Conservation (phyloP, 1,140 invertebrate genomes). For the Pseudomyrmex concolor region DNA sequence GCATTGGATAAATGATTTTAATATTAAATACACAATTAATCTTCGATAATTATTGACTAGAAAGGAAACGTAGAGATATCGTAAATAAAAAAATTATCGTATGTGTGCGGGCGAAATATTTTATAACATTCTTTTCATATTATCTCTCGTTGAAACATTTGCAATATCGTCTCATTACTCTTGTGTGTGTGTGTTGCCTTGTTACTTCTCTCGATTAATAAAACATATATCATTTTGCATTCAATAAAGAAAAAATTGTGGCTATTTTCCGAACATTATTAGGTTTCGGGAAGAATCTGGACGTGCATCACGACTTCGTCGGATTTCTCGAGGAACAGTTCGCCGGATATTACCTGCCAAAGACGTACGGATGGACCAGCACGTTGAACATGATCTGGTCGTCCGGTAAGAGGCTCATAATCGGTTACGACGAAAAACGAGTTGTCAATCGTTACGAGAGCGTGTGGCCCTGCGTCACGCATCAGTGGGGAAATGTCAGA, state of each 20-base stretch:
- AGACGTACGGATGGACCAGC: constrained; percentile 83
- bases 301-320: constrained; percentile 85
- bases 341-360: constrained; percentile 83
- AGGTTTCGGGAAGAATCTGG: constrained; percentile 82
- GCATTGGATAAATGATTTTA: too few relatives aligned
- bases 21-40: too few relatives aligned
- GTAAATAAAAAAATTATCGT: too few relatives aligned
- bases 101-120: background rate
- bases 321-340: constrained; percentile 84
- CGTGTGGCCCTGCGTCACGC: constrained; percentile 84
- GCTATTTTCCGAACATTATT: background rate
- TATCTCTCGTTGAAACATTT: background rate
- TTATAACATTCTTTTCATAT: background rate
- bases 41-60: too few relatives aligned
- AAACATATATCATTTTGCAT: background rate
- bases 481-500: constrained; percentile 88
- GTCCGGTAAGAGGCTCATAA: constrained; percentile 84
- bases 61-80: too few relatives aligned
- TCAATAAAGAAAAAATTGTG: background rate
- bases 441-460: constrained; percentile 74
- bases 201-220: background rate
- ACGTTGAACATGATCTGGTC: constrained; percentile 85
- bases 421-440: constrained; percentile 86
- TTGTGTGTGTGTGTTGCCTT: too few relatives aligned
- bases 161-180: background rate